A percentile compares a stretch with the other conserved stretches of the same genome.
Conservation (phyloP, 2,113 vertebrate genomes). For the Macquaria ambigua region DNA sequence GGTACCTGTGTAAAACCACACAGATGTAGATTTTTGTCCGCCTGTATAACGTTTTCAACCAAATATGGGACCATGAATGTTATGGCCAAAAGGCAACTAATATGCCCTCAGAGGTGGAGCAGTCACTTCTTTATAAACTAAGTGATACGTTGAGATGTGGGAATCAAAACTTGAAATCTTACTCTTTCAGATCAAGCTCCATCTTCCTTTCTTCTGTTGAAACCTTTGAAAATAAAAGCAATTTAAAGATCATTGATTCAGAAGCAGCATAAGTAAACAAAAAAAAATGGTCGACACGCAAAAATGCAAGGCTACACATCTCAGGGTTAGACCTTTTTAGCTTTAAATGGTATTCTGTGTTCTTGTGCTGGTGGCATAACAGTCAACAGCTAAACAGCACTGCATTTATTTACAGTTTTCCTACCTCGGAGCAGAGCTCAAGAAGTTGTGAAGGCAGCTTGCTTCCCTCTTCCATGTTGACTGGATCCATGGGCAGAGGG, state of each 20-base stretch:
- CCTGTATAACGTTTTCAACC: background rate
- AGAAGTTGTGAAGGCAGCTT: conserved; percentile 70
- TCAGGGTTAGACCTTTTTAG: background rate
- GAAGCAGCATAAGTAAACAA: background rate
- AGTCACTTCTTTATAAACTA: background rate
- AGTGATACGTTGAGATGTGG: background rate
- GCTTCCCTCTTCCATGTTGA: conserved; percentile 73
- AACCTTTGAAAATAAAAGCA: conserved; percentile 42
- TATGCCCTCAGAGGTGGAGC: background rate
- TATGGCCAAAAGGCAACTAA: too few species aligned
- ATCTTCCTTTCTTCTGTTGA: conserved; percentile 31
- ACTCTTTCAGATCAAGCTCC: conserved; percentile 66
- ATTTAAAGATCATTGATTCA: background rate
- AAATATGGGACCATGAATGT: background rate
- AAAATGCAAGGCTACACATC: background rate
- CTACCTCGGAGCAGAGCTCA: conserved; percentile 76
- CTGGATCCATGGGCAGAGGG: conserved; percentile 67
- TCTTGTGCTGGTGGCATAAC: background rate
- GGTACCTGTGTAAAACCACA: conserved; percentile 83
- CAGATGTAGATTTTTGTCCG: background rate
- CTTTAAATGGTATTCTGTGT: background rate
- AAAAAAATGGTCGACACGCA: background rate
- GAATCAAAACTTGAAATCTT: conserved; percentile 29
- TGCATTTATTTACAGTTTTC: background rate
- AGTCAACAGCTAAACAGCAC: background rate